Evolutionary conservation across 1,140 invertebrate species (phyloP).

Genomic region (Saccostrea cuccullata): DNA sequence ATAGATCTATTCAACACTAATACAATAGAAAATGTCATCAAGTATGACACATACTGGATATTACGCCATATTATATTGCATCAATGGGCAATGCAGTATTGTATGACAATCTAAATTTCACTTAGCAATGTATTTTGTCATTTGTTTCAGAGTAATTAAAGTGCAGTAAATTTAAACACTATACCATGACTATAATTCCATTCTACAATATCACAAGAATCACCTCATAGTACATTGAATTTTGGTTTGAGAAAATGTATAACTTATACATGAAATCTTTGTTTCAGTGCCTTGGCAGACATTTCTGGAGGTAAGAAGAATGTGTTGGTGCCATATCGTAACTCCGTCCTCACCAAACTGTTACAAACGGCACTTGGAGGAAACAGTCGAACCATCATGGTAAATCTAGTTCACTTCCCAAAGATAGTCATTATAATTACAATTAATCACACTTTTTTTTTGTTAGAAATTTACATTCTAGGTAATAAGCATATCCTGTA

Average conservation of each 20-base stretch:
- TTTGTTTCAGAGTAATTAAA: too few relatives aligned
- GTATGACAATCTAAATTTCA: constrained; percentile 42
- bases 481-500: too few relatives aligned
- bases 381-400: constrained; percentile 84
- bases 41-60: neutral
- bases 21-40: constrained; percentile 6
- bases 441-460: neutral
- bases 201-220: too few relatives aligned
- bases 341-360: constrained; percentile 83
- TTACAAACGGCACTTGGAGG: constrained; percentile 83
- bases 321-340: constrained; percentile 81
- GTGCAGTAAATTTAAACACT: too few relatives aligned
- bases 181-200: too few relatives aligned
- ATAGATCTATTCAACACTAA: too few relatives aligned
- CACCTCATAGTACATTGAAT: too few relatives aligned
- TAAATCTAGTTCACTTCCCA: constrained; percentile 59
- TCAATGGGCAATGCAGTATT: neutral
- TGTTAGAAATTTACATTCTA: too few relatives aligned
- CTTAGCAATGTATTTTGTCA: too few relatives aligned
- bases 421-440: neutral
- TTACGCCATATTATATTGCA: too few relatives aligned
- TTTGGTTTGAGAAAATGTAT: too few relatives aligned
- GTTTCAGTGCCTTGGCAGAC: constrained; percentile 79
- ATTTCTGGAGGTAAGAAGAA: constrained; percentile 75
- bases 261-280: neutral